A percentile compares a stretch with the other conserved stretches of the same genome.
phyloP scores from a whole-genome alignment of 2,888 invertebrate species.

The Sisyra nigra region DNA sequence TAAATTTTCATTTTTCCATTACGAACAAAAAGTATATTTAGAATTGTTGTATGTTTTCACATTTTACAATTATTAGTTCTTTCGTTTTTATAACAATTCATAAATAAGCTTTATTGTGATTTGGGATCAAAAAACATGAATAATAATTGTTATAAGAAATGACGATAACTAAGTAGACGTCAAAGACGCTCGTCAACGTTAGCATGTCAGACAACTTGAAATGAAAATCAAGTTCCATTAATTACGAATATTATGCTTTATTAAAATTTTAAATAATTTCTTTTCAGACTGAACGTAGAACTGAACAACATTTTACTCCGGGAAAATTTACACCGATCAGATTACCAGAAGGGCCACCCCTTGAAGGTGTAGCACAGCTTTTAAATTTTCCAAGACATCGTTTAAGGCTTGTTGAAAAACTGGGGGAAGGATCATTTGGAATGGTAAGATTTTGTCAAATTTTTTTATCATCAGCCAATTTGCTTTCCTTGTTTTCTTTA shows the following conservation, averaged over 20 bases:
- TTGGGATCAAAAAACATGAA: too few relatives aligned
- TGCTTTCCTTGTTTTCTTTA: too few relatives aligned
- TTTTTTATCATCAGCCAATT: too few relatives aligned
- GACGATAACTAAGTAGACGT: background rate
- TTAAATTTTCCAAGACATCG: conserved; percentile 71
- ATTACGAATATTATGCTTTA: background rate
- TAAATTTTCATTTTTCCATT: too few relatives aligned
- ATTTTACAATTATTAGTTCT: too few relatives aligned
- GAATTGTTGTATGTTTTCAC: too few relatives aligned
- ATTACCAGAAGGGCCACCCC: conserved; percentile 50
- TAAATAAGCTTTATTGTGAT: too few relatives aligned
- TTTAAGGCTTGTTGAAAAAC: conserved; percentile 65
- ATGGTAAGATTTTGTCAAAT: conserved; percentile 41
- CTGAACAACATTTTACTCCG: conserved; percentile 48
- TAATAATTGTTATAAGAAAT: background rate
- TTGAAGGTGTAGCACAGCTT: conserved; percentile 48
- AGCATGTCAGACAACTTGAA: too few relatives aligned
- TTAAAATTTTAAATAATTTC: background rate
- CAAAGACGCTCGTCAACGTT: background rate
- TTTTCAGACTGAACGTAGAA: conserved; percentile 37
- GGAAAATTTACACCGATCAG: conserved; percentile 60
- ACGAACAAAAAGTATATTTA: too few relatives aligned
- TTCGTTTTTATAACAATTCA: too few relatives aligned
- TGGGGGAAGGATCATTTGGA: conserved; percentile 79
- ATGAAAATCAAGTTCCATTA: conserved; percentile 1